Conservation (phyloP, 2,113 vertebrate species). For the Rhabdomys dilectus region DNA sequence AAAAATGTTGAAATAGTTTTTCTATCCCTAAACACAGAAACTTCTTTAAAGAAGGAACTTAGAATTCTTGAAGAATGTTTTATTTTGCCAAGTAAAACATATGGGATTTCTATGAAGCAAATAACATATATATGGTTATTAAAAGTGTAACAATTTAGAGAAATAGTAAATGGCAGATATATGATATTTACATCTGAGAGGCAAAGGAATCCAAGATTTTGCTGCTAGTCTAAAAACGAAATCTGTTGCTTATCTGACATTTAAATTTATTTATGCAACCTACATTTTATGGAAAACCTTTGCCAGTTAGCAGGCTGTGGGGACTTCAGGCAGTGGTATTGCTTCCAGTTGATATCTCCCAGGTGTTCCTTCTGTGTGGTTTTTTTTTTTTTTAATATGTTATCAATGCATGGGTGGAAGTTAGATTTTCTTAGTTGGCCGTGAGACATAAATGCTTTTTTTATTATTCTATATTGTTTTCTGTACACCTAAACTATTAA, state of each 20-base stretch:
- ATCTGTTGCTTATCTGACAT: background rate
- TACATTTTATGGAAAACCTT: background rate
- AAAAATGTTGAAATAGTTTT: background rate
- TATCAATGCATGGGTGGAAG: background rate
- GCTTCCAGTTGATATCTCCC: background rate
- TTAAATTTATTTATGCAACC: background rate
- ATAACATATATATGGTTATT: background rate
- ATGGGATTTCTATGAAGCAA: background rate
- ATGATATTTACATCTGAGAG: background rate
- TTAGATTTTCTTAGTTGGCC: slow-evolving; percentile 51
- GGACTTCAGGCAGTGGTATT: background rate
- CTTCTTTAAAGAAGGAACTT: background rate
- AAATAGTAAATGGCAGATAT: background rate
- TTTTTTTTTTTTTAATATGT: slow-evolving; percentile 1
- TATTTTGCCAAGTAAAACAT: background rate
- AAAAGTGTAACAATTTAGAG: background rate
- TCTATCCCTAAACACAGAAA: background rate
- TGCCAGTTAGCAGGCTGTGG: background rate
- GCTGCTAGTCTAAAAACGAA: background rate
- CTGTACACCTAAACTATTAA: background rate
- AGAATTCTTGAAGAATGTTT: background rate
- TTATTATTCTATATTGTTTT: slow-evolving; percentile 57
- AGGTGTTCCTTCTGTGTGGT: background rate
- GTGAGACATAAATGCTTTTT: slow-evolving; percentile 6
- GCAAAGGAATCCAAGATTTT: background rate